Conservation (phyloP, 2,113 vertebrate genomes). For the Halcyon malimbica region DNA sequence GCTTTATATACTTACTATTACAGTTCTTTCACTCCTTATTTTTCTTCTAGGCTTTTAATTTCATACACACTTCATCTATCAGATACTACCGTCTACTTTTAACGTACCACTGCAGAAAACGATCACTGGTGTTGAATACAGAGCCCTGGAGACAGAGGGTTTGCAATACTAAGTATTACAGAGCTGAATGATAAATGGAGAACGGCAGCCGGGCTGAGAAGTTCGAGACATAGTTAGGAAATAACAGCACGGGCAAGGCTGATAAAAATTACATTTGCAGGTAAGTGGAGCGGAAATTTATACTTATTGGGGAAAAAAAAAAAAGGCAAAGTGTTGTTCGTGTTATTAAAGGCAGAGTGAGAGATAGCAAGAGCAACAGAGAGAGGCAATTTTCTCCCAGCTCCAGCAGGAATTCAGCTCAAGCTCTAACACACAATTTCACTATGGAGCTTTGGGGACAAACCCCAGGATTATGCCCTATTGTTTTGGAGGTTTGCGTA, state of each 20-base stretch:
- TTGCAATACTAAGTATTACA: not conserved
- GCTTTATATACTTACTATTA: not conserved
- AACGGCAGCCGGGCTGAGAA: not conserved
- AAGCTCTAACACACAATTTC: not conserved
- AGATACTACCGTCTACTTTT: not conserved
- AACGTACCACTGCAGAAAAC: not conserved
- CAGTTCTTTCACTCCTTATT: not conserved
- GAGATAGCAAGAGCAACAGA: not conserved
- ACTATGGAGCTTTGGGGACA: not conserved
- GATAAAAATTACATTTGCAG: conserved; percentile 26
- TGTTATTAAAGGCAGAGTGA: conserved; percentile 1
- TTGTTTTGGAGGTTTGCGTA: not conserved
- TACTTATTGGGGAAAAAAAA: not conserved
- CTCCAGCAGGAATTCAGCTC: conserved; percentile 15
- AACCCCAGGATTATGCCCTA: not conserved
- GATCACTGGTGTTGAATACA: not conserved
- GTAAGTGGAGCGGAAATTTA: conserved; percentile 27
- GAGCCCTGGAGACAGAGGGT: accelerated
- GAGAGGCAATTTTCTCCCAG: not conserved
- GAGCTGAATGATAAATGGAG: not conserved
- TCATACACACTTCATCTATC: not conserved
- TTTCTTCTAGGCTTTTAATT: conserved; percentile 18
- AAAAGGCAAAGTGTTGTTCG: not conserved
- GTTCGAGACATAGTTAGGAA: not conserved
- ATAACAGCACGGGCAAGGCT: not conserved